Conservation (phyloP, 2,113 vertebrate genomes). For the Crotophaga sulcirostris region DNA sequence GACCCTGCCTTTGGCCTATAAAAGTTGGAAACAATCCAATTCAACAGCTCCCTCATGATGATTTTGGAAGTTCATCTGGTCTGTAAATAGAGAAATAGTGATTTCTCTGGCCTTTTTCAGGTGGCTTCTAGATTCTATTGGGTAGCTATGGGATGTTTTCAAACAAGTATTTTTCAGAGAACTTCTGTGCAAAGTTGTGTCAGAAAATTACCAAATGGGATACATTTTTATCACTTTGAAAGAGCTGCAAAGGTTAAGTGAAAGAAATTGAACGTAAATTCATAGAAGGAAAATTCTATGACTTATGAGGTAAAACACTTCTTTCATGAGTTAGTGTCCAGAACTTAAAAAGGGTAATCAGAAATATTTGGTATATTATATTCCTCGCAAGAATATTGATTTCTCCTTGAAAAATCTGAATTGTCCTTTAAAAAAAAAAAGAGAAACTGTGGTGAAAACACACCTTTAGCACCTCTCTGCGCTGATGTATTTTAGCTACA, state of each 20-base stretch:
- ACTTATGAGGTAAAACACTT: background rate
- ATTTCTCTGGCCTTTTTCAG: background rate
- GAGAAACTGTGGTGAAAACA: background rate
- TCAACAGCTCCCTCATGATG: accelerated
- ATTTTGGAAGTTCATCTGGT: background rate
- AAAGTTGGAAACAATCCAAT: background rate
- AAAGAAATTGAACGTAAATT: background rate
- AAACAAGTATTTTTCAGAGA: background rate
- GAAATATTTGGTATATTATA: background rate
- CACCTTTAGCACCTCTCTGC: background rate
- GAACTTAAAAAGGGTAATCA: background rate
- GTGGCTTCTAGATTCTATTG: background rate
- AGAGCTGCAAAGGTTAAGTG: background rate
- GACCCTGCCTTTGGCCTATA: background rate
- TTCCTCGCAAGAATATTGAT: background rate
- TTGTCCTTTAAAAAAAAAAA: background rate
- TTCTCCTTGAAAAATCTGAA: background rate
- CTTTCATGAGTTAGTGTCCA: background rate
- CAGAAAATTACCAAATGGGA: background rate
- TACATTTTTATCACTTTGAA: background rate
- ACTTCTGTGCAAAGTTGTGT: background rate
- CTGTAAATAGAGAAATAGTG: background rate
- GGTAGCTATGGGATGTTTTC: background rate
- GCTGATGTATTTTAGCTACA: background rate
- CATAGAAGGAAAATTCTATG: background rate